Base-by-base conservation (phyloP, 2,113 vertebrate species). In the Spilogale gracilis region DNA sequence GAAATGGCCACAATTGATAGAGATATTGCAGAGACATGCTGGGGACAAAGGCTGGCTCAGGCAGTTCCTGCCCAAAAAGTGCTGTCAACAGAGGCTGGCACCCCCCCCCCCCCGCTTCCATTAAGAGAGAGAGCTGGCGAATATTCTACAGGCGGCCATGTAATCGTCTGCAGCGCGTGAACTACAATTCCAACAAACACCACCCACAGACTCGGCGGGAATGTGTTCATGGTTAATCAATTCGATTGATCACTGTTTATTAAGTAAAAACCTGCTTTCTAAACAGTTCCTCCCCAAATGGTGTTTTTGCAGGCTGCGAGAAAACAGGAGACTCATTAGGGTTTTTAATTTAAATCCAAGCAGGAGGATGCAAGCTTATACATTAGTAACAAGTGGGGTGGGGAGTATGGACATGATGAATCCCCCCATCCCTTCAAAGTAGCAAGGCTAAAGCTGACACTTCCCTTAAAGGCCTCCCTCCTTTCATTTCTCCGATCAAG, bases 161-260 rank as follows among this genome's bases (percentile, higher is more conserved):
- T 97, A 97, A 98, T 98, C 96, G 98, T 97, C 97, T 84, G 76
- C 54, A 85, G 78, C 95, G 82, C 23, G 23, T 79, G 98, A 98
- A 95, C 93, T 89, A 80, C 98, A 98, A 97, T 98, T 98, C 6
- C 97, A 95, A 79, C 97, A 90, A 81, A 97, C 65, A 67, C 96
- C 98, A 97, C 97, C 96, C 98, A 97, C 96, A 94, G 97, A 93
- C 98, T 95, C 98, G 10, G 88, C 45, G n/a, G 97, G 98, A 98
- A 98, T 80, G 95, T 94, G 97, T 98, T 98, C 98, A 98, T 96
- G 98, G 98, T 96, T 98, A 98, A 99, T 99, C 99, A 96, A 98
- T 98, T 97, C 97, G 65, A 99, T 98, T 98, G 98, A 99, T 98
- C 98, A 96, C 95, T 98, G 98, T 98, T 99, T 98, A 99, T 99